Evolutionary conservation across 2,797 vertebrate genomes (phyloP), one percentile per base, ranked within the genome.

Genomic region (Cryptoblepharus egeriae): DNA sequence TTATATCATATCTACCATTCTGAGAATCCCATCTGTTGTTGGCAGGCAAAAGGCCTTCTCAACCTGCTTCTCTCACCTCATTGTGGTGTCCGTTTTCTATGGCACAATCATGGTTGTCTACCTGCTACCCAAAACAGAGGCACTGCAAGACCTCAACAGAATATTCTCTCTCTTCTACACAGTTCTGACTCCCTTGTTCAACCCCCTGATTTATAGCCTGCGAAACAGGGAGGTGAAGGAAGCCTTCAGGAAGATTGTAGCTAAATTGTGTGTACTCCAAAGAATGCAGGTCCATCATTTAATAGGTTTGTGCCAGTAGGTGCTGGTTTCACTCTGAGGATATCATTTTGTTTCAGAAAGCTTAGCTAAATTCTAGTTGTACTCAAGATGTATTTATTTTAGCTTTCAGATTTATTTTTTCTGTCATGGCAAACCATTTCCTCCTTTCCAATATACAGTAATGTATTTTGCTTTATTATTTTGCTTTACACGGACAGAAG

Each of bases 211-310:
- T 63, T 83, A 77, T 32, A 77, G 68, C 15, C 35, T 78, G 35
- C 77, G 81, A 72, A 83, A 83, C 49, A 83, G 60, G 49, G 81
- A 78, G 15, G 68, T 83, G 3, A 83, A 83, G n/a, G 45, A 55
- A 9, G 81, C 75, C 22, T 65, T 72, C 32, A 76, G 58, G 61
- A 77, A 55, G 70, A 12, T 12, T 11, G 7, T 71, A 13, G n/a
- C 37, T 64, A 70, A 68, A 55, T 71, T 63, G 35, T 71, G 60
- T 71, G 8, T 1, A 22, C 18, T 63, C 35, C 5, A 83, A 55
- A 39, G 42, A 71, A 30, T 30, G 1, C 18, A 70, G 4, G 1
- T 24, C 10, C 57, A 13, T 4, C 52, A 30, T 4, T 37, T 37
- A 45, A 45, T 70, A 20, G 18, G 7, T 8, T 61, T 63, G 22